Evolutionary conservation across 2,113 vertebrate genomes (phyloP).

Genomic region (Rutilus rutilus): DNA sequence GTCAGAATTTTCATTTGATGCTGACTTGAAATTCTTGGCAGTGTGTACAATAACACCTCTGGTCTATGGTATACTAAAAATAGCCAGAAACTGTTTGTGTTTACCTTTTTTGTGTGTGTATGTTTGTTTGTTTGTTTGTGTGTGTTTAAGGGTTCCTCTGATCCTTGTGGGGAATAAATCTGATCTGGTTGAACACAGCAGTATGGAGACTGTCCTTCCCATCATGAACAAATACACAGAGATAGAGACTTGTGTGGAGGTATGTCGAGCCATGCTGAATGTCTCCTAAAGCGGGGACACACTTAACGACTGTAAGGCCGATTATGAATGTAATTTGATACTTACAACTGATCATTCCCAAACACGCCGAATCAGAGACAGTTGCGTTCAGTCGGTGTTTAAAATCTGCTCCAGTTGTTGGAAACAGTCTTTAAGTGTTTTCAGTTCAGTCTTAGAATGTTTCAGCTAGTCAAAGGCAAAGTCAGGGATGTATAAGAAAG

Average conservation of each 20-base stretch:
- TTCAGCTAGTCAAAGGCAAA: neutral
- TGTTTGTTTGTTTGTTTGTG: no score
- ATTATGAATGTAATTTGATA: no score
- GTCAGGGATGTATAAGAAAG: neutral
- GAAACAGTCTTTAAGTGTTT: no score
- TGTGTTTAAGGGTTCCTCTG: slow-evolving; percentile 85
- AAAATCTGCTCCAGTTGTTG: no score
- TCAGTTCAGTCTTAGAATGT: no score
- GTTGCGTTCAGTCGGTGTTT: no score
- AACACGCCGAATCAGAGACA: no score
- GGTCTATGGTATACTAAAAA: neutral
- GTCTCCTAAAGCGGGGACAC: neutral
- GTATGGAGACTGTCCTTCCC: slow-evolving; percentile 97
- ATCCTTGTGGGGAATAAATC: slow-evolving; percentile 99
- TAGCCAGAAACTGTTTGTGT: neutral
- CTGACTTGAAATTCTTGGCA: no score
- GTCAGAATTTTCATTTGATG: no score
- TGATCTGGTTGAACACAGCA: slow-evolving; percentile 96
- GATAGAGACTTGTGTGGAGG: slow-evolving; percentile 98
- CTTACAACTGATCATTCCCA: no score
- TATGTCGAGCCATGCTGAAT: slow-evolving; percentile 59
- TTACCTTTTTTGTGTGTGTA: neutral
- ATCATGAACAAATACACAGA: slow-evolving; percentile 98
- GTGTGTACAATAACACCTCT: no score
- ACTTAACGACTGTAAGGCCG: no score